phyloP scores from a whole-genome alignment of 2,888 invertebrate species.

The Crioceris asparagi region DNA sequence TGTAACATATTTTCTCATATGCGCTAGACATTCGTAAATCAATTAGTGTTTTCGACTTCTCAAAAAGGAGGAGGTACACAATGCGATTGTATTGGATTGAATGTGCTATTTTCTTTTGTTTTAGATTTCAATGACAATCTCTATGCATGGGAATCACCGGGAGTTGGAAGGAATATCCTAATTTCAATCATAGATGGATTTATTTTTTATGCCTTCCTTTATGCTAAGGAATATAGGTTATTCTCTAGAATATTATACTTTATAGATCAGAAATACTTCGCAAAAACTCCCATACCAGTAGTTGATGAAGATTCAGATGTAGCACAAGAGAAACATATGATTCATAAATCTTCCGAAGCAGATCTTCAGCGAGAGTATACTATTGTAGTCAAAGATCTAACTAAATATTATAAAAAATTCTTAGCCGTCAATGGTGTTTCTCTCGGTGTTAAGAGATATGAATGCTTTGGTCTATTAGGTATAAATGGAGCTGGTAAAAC shows the following conservation, averaged over 20 bases:
- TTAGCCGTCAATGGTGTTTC: conserved; percentile 63
- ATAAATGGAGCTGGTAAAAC: conserved; percentile 85
- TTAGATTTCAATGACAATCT: conserved; percentile 32
- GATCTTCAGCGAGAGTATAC: conserved; percentile 35
- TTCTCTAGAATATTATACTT: conserved; percentile 41
- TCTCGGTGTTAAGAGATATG: conserved; percentile 56
- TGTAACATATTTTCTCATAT: too few relatives aligned
- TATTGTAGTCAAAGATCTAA: conserved; percentile 52
- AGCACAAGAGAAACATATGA: conserved; percentile 38
- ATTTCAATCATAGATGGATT: conserved; percentile 47
- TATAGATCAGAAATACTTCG: conserved; percentile 14
- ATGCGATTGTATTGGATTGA: too few relatives aligned
- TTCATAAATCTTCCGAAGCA: conserved; percentile 33
- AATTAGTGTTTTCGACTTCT: too few relatives aligned
- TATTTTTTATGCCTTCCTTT: conserved; percentile 48
- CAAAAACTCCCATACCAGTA: conserved; percentile 40
- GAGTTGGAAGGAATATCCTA: conserved; percentile 56
- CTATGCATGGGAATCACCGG: conserved; percentile 57
- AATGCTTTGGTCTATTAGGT: conserved; percentile 74
- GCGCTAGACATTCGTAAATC: too few relatives aligned
- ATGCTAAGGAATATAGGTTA: conserved; percentile 49
- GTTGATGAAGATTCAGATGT: conserved; percentile 44
- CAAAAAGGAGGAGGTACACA: too few relatives aligned
- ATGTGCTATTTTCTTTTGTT: too few relatives aligned
- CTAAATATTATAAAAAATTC: conserved; percentile 59